Conservation (phyloP, 2,113 vertebrate genomes). For the Macquaria australasica region DNA sequence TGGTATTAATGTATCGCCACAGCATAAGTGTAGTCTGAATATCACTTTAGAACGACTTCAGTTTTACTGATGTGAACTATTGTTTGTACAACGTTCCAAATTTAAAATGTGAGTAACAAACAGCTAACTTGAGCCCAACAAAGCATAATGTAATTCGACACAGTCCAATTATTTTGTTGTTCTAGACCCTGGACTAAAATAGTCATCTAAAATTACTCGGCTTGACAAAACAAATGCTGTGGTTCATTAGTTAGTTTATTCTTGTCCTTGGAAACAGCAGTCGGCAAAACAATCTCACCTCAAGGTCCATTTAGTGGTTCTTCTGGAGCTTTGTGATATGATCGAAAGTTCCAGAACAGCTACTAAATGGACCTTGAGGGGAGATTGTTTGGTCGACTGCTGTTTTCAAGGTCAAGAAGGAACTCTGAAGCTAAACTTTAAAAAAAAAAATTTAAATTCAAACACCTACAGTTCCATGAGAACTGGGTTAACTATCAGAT, state of each 20-base stretch:
- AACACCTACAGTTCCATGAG: background rate
- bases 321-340: background rate
- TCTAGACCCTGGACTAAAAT: background rate
- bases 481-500: background rate
- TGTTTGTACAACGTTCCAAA: background rate
- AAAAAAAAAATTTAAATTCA: background rate
- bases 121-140: background rate
- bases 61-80: background rate
- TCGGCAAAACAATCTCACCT: background rate
- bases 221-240: constrained; percentile 9
- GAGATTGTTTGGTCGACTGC: background rate
- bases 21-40: constrained; percentile 34
- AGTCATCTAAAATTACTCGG: constrained; percentile 1
- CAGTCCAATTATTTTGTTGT: constrained; percentile 7
- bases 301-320: background rate
- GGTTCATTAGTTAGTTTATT: constrained; percentile 1
- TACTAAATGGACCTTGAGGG: background rate
- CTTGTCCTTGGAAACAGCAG: background rate
- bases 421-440: background rate
- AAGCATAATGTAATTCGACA: constrained; percentile 13
- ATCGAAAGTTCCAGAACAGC: background rate
- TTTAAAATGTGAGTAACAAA: constrained; percentile 19
- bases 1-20: constrained; percentile 44
- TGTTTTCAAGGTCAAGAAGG: background rate
- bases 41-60: constrained; percentile 16